A percentile compares a stretch with the other conserved stretches of the same genome.
Evolutionary conservation across 2,113 vertebrate species (phyloP).

Genomic region (Cathartes aura): DNA sequence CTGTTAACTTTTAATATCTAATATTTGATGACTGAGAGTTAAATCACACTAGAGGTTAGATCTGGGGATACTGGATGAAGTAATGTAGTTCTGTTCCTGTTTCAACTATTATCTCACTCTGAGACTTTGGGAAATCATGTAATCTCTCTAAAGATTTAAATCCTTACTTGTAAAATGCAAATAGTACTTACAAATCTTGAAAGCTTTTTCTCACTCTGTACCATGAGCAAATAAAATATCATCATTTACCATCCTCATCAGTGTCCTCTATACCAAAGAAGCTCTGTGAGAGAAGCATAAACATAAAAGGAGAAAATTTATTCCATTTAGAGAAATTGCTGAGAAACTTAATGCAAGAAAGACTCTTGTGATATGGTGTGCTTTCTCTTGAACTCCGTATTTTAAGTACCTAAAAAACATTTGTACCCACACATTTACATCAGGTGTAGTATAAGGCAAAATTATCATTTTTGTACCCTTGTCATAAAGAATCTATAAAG

Average conservation of each 20-base stretch:
- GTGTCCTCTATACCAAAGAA: not conserved
- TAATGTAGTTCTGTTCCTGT: not conserved
- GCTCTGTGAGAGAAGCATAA: not conserved
- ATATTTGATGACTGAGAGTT: not conserved
- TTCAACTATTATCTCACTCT: slow-evolving; percentile 6
- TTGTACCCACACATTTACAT: not conserved
- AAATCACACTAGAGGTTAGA: not conserved
- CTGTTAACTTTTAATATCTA: not conserved
- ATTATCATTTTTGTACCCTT: not conserved
- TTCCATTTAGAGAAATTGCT: not conserved
- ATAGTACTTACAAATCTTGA: not conserved
- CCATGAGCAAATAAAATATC: not conserved
- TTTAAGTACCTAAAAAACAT: not conserved
- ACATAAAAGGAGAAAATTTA: not conserved
- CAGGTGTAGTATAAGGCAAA: not conserved
- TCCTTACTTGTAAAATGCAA: not conserved
- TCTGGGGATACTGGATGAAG: not conserved
- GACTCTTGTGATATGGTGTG: not conserved
- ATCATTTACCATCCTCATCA: not conserved
- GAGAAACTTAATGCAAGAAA: not conserved
- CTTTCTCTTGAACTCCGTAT: not conserved
- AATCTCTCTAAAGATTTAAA: slow-evolving; percentile 5
- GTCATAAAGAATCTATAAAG: not conserved
- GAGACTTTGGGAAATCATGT: slow-evolving; percentile 8
- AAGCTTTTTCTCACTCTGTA: not conserved